A percentile compares a stretch with the other conserved stretches of the same genome.
Conservation (phyloP, 2,797 vertebrate species). For the Mionectes olivaceus region DNA sequence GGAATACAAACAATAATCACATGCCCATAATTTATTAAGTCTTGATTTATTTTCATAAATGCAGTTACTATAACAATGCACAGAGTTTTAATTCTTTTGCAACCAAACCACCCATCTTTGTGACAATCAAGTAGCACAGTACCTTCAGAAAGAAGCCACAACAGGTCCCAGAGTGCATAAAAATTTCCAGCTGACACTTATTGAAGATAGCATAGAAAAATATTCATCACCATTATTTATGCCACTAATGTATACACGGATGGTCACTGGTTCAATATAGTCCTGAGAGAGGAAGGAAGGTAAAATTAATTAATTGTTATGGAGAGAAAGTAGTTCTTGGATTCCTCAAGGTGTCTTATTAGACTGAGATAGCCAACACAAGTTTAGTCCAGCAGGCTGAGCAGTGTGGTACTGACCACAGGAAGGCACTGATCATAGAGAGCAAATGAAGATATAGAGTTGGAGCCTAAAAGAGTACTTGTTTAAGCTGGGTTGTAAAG, state of each 20-base stretch:
- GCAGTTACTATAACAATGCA: slow-evolving; percentile 42
- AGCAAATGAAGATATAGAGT: background rate
- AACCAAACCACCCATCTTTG: slow-evolving; percentile 27
- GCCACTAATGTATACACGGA: background rate
- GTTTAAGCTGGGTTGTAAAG: background rate
- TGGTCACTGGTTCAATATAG: background rate
- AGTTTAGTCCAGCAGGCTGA: background rate
- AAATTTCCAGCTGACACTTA: slow-evolving; percentile 6
- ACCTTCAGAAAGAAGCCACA: slow-evolving; percentile 3
- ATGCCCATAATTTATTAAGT: slow-evolving; percentile 27
- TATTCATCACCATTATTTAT: background rate
- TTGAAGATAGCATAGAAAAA: slow-evolving; percentile 5
- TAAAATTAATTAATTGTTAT: background rate
- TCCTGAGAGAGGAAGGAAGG: background rate
- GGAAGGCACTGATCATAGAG: background rate
- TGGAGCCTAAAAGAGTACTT: background rate
- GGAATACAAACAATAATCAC: slow-evolving; percentile 30
- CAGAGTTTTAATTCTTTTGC: slow-evolving; percentile 9
- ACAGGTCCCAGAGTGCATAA: background rate
- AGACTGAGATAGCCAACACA: background rate
- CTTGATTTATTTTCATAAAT: slow-evolving; percentile 55
- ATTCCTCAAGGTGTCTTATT: background rate
- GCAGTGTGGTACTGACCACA: background rate
- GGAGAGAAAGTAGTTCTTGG: background rate
- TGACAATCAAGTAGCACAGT: background rate